A percentile compares a stretch with the other conserved stretches of the same genome.
Evolutionary conservation across 2,113 vertebrate species (phyloP).

Genomic region (Copsychus sechellarum): DNA sequence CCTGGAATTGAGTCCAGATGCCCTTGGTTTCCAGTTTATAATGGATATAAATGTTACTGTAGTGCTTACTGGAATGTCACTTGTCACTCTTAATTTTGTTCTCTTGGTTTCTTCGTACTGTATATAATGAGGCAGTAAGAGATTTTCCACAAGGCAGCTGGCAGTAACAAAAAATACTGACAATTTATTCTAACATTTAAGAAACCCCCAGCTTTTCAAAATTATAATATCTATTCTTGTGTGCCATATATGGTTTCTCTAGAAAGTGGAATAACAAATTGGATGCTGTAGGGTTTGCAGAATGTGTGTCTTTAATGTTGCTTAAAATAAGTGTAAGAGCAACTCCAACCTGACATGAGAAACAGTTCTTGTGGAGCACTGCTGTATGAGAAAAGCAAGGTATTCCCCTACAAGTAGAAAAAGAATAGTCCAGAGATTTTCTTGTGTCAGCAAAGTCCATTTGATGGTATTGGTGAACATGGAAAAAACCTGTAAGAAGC

Average conservation of each 20-base stretch:
- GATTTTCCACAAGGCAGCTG: not conserved
- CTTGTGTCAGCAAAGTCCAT: not conserved
- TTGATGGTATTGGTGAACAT: not conserved
- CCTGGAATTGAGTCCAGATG: not conserved
- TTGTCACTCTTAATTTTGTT: not conserved
- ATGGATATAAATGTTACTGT: not conserved
- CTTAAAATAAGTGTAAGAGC: not conserved
- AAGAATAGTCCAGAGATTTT: not conserved
- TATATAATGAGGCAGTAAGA: not conserved
- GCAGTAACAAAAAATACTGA: not conserved
- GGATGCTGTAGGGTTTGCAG: not conserved
- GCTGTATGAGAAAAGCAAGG: not conserved
- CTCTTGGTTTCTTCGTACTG: not conserved
- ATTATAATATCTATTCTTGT: not conserved
- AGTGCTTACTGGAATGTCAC: not conserved
- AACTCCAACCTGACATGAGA: rapidly evolving
- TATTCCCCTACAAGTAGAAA: not conserved
- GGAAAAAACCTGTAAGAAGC: not conserved
- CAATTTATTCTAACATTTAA: not conserved
- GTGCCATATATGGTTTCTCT: not conserved
- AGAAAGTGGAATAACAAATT: not conserved
- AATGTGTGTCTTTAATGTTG: not conserved
- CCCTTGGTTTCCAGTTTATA: not conserved
- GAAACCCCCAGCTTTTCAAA: not conserved
- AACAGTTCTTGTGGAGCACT: not conserved